Evolutionary conservation across 1,140 invertebrate genomes (phyloP).

Genomic region (Brachionus angularis): DNA sequence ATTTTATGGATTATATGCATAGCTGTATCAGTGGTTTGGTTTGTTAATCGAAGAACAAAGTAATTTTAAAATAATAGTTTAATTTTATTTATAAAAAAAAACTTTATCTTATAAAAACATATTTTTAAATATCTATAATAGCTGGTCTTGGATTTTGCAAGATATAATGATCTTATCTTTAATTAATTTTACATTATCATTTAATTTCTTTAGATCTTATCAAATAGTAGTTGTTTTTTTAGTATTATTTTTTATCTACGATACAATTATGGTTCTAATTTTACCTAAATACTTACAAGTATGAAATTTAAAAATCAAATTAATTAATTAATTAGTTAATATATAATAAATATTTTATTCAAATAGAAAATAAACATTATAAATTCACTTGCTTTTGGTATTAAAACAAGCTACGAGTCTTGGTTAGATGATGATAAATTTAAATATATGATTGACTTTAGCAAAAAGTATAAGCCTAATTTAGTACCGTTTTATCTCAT

Average conservation of each 20-base stretch:
- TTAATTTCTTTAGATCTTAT: not conserved
- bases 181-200: not conserved
- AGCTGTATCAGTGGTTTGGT: not conserved
- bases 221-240: slow-evolving; percentile 57
- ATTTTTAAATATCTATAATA: not conserved
- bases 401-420: not conserved
- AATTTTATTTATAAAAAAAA: not conserved
- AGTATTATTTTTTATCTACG: slow-evolving; percentile 63
- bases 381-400: not conserved
- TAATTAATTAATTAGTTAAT: slow-evolving; percentile 61
- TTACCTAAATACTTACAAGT: slow-evolving; percentile 63
- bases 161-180: not conserved
- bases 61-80: too few species aligned
- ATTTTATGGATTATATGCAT: not conserved
- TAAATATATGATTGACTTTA: not conserved
- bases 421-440: not conserved
- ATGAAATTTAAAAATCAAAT: slow-evolving; percentile 63
- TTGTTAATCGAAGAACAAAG: not conserved
- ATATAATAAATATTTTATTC: slow-evolving; percentile 48
- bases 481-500: slow-evolving; percentile 61
- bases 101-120: not conserved
- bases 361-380: slow-evolving; percentile 32
- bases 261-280: slow-evolving; percentile 68
- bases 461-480: not conserved
- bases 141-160: not conserved